These are phyloP conservation scores for Pyrgus malvae DNA, from an alignment of 2,888 invertebrate genomes.

Conservation along the genomic window DNA sequence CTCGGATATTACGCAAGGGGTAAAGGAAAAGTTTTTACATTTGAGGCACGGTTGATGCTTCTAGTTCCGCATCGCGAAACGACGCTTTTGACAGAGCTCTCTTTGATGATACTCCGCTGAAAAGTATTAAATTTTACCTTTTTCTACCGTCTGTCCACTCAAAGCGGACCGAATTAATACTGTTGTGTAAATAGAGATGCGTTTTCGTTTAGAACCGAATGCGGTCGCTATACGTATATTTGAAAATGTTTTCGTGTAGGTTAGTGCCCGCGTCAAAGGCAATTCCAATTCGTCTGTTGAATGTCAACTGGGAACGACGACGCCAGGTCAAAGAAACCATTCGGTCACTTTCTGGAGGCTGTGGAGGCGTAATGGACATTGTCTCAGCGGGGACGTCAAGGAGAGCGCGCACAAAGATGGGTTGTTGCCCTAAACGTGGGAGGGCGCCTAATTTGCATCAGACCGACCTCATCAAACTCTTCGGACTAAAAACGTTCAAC, in stretches of 20 bases:
- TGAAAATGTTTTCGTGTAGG: not conserved
- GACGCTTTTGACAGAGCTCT: conserved; percentile 73
- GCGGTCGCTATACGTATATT: conserved; percentile 31
- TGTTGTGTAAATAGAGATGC: conserved; percentile 50
- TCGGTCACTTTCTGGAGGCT: conserved; percentile 49
- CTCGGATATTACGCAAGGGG: conserved; percentile 69
- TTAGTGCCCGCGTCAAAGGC: conserved; percentile 57
- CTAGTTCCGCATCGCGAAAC: conserved; percentile 65
- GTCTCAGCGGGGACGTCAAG: conserved; percentile 59
- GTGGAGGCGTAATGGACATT: conserved; percentile 65
- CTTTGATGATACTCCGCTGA: conserved; percentile 68
- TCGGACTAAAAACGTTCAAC: conserved; percentile 1
- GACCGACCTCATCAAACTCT: conserved; percentile 27
- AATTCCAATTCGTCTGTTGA: conserved; percentile 48
- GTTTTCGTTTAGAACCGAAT: conserved; percentile 39
- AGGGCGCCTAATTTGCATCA: conserved; percentile 33
- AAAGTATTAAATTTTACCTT: conserved; percentile 72
- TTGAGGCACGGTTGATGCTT: conserved; percentile 64
- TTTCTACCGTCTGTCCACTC: conserved; percentile 57
- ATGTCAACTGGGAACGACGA: conserved; percentile 56
- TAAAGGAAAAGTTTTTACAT: conserved; percentile 77
- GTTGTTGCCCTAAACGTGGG: conserved; percentile 48
- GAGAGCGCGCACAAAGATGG: conserved; percentile 61
- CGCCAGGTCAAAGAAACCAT: conserved; percentile 68
- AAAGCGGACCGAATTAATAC: conserved; percentile 62